Evolutionary conservation across 2,797 vertebrate species (phyloP).

Genomic region (Poecilia velifera): DNA sequence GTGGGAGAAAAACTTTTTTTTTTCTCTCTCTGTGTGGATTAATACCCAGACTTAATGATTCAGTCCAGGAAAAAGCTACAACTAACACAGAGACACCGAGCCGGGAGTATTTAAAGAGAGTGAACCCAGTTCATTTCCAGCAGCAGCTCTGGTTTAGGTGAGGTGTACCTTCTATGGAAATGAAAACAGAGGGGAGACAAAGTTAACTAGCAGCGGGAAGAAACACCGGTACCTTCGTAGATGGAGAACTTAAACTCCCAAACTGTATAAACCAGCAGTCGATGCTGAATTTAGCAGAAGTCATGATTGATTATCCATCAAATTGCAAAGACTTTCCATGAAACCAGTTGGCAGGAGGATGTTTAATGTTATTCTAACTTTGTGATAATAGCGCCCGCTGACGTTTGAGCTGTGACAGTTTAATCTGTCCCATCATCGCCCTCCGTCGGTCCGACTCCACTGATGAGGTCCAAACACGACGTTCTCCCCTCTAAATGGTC

Average conservation of each 20-base stretch:
- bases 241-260: neutral
- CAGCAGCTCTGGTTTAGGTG: neutral
- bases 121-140: neutral
- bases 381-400: neutral
- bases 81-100: neutral
- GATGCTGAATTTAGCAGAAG: neutral
- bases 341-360: neutral
- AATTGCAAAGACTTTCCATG: neutral
- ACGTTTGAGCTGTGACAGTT: neutral
- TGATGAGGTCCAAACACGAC: slow-evolving; percentile 20
- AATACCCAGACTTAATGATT: neutral
- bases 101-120: neutral
- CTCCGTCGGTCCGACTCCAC: slow-evolving; percentile 4
- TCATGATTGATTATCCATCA: neutral
- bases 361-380: neutral
- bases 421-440: neutral
- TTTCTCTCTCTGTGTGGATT: neutral
- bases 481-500: slow-evolving; percentile 13
- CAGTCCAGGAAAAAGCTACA: neutral
- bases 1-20: neutral
- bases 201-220: neutral
- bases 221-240: neutral
- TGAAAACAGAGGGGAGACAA: neutral
- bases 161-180: neutral
- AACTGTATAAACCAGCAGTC: neutral